These are phyloP conservation scores for Nyleta sp. DNA, from an alignment of 2,888 invertebrate genomes.

Conservation along the genomic window DNA sequence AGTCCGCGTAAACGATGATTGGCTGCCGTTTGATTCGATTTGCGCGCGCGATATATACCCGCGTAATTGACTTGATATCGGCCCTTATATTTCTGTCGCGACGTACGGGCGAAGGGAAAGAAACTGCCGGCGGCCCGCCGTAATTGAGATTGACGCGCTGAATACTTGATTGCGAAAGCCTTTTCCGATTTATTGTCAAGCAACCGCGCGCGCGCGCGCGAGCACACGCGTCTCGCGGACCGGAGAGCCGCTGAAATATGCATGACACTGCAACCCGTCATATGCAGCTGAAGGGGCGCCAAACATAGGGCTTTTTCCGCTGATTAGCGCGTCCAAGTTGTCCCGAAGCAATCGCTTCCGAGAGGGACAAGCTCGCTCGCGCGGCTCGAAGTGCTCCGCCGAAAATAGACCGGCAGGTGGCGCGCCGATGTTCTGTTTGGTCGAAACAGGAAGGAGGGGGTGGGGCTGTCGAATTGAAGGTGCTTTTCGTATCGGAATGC, in stretches of 20 bases:
- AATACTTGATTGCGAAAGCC: slow-evolving; percentile 57
- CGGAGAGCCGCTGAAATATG: slow-evolving; percentile 37
- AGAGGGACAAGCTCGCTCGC: no score
- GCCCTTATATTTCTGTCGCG: slow-evolving; percentile 53
- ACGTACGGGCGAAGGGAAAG: slow-evolving; percentile 29
- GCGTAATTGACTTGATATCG: slow-evolving; percentile 51
- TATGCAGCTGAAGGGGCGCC: slow-evolving; percentile 30
- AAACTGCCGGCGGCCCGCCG: slow-evolving; percentile 33
- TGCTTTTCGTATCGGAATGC: no score
- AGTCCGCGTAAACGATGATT: slow-evolving; percentile 51
- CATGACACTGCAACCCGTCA: slow-evolving; percentile 40
- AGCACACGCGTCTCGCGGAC: slow-evolving; percentile 20
- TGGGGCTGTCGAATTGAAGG: no score
- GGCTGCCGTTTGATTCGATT: slow-evolving; percentile 52
- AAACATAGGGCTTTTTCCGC: no score
- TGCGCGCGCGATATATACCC: slow-evolving; percentile 24
- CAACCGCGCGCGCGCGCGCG: slow-evolving; percentile 4
- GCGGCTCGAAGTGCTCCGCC: no score
- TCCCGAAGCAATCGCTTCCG: no score
- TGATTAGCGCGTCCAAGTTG: no score
- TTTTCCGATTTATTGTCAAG: slow-evolving; percentile 59
- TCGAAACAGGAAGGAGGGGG: no score
- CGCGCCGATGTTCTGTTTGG: no score
- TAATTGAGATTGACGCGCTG: slow-evolving; percentile 60
- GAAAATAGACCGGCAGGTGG: no score